Evolutionary conservation across 2,113 vertebrate genomes (phyloP), one percentile per base, ranked within the genome.

Genomic region (Pseudopipra pipra): DNA sequence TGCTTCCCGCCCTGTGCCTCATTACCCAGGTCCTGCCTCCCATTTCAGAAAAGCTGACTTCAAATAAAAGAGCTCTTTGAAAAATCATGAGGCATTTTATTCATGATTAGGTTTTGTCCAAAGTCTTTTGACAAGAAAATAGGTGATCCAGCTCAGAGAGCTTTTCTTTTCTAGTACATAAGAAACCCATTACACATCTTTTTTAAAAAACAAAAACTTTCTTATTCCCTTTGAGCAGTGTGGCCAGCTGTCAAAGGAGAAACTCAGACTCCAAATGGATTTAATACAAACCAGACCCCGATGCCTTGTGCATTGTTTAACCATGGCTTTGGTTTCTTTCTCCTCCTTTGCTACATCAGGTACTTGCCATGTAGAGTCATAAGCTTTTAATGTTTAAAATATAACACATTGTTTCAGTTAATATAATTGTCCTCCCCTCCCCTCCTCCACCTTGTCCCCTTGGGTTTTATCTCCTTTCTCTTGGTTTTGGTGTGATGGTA

Each of bases 71-170:
- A 96, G 84, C 92, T 90, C 95, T 97, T 97, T 97, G 97, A 98
- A 96, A 97, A 97, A 97, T 95, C 89, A 97, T 58, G 94, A 96
- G 91, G 94, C 76, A 91, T 97, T 98, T 97, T 96, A 96, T 98
- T 97, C 97, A 96, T 98, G 98, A 98, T 98, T 97, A 93, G 94
- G 79, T 96, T 96, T 95, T 95, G 95, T 97, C 97, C 97, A 96
- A 94, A 97, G 95, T 96, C 97, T 97, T 97, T 98, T 98, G 98
- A 98, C 98, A 98, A 97, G 98, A 98, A 98, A 98, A 98, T 98
- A 96, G 97, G 97, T 95, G 97, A 98, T 96, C 78, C 94, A 96
- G 96, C 95, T 96, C 96, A 95, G 97, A 97, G 90, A 86, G 67
- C 67, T 83, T 96, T 97, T 91, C 91, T 97, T 97, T 95, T 90